A percentile compares a stretch with the other conserved stretches of the same genome.
phyloP scores from a whole-genome alignment of 1,140 invertebrate genomes.

The Zaprionus inermis region DNA sequence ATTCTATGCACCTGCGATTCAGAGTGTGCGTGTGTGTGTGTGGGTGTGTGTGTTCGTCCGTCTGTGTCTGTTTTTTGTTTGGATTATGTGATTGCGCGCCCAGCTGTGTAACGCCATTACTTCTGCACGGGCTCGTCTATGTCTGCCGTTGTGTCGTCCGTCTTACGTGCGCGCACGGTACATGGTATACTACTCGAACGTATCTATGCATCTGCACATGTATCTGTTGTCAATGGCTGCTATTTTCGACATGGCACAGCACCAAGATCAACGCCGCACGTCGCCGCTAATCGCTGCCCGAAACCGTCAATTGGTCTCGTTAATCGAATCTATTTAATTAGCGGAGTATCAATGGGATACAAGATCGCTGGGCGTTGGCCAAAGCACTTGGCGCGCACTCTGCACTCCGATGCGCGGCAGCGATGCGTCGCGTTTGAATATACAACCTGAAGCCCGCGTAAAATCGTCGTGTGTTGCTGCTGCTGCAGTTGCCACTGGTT shows the following conservation, averaged over 20 bases:
- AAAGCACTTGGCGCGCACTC: slow-evolving; percentile 18
- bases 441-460: slow-evolving; percentile 36
- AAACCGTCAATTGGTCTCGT: slow-evolving; percentile 33
- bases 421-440: slow-evolving; percentile 14
- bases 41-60: background rate
- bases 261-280: slow-evolving; percentile 70
- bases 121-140: slow-evolving; percentile 22
- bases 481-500: background rate
- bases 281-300: slow-evolving; percentile 28
- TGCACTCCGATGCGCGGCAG: no score
- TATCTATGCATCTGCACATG: slow-evolving; percentile 18
- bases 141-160: slow-evolving; percentile 38
- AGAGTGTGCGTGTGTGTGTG: no score
- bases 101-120: slow-evolving; percentile 38
- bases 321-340: slow-evolving; percentile 26
- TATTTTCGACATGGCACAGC: slow-evolving; percentile 81
- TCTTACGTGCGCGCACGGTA: slow-evolving; percentile 9
- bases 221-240: slow-evolving; percentile 70
- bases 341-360: slow-evolving; percentile 36
- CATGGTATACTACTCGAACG: no score
- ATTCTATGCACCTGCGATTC: background rate
- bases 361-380: slow-evolving; percentile 54
- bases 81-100: slow-evolving; percentile 35
- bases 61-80: slow-evolving; percentile 31
- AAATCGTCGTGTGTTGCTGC: slow-evolving; percentile 5